Base-by-base conservation (phyloP, 2,113 vertebrate genomes). In the Tachuris rubrigastra region DNA sequence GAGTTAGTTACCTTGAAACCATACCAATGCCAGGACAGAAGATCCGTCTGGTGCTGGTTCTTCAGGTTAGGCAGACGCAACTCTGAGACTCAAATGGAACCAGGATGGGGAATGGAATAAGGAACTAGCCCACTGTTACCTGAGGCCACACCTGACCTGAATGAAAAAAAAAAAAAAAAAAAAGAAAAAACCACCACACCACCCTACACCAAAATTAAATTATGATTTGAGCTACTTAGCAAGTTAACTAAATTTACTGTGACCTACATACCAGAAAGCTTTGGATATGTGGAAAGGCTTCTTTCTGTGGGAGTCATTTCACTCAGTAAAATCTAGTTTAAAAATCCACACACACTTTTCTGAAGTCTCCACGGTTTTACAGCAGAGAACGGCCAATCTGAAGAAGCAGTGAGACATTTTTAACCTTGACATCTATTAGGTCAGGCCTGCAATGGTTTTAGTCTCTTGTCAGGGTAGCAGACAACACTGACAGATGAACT, bases 181-280 rank as follows among this genome's bases (percentile, higher is more conserved):
- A 28, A 10, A 14, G 14, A 30, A 53, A 19, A 23, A 25, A 42
- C 16, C 7, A 41, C 20, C 46, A 77, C 42, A 91, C 9, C 46
- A 81, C 19, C 35, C 47, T 52, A 72, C 46, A 94, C 31, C 37
- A 69, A 94, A 95, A 95, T 81, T 88, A 86, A 97, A 96, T 94
- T 94, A 89, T 90, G 72, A 68, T 55, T 90, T 77, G 90, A 95
- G 73, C 63, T 91, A 79, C 76, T 93, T 95, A 95, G 81, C 85
- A 96, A 95, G 89, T 93, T 96, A 72, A 89, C 93, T 96, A 97
- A 97, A 89, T 97, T 96, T 91, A 91, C 85, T 13, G 9, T 98
- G 97, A 92, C 96, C 96, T 95, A 97, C 79, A 95, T 94, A 90
- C 37, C 55, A 81, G 90, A 79, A 90, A 87, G 66, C 20, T 14